These are phyloP conservation scores for Perca fluviatilis DNA, from an alignment of 2,113 vertebrate species.

Conservation along the genomic window DNA sequence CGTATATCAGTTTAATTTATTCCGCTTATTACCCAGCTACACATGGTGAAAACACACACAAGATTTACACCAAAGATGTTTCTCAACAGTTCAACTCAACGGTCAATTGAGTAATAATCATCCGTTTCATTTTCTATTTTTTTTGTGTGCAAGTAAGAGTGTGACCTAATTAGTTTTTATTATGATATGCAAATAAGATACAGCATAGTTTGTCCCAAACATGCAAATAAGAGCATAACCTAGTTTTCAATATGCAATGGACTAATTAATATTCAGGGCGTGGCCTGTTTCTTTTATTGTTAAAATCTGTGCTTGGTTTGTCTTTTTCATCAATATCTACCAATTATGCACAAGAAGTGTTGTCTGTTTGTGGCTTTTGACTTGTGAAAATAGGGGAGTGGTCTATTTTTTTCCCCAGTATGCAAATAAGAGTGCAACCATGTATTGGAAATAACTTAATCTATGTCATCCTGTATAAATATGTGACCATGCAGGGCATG, in stretches of 20 bases:
- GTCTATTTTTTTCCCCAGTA: not conserved
- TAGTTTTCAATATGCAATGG: not conserved
- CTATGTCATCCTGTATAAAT: not conserved
- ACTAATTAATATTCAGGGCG: not conserved
- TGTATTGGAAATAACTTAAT: not conserved
- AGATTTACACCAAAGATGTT: too few species aligned
- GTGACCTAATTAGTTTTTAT: constrained; percentile 21
- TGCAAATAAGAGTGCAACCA: not conserved
- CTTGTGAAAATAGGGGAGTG: not conserved
- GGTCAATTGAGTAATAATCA: not conserved
- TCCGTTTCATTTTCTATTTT: too few species aligned
- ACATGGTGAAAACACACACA: too few species aligned
- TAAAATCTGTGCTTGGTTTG: not conserved
- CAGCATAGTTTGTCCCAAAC: not conserved
- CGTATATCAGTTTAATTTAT: too few species aligned
- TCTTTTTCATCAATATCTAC: not conserved
- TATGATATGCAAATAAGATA: constrained; percentile 24
- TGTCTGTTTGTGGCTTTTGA: not conserved
- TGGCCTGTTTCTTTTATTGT: not conserved
- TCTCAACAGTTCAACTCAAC: too few species aligned
- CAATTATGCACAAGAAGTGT: not conserved
- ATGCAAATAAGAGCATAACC: constrained; percentile 28
- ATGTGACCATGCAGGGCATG: not conserved
- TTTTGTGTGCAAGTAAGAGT: not conserved
- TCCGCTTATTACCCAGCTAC: too few species aligned